A percentile compares a stretch with the other conserved stretches of the same genome.
phyloP scores from a whole-genome alignment of 2,113 vertebrate species.

The Oryzias melastigma region DNA sequence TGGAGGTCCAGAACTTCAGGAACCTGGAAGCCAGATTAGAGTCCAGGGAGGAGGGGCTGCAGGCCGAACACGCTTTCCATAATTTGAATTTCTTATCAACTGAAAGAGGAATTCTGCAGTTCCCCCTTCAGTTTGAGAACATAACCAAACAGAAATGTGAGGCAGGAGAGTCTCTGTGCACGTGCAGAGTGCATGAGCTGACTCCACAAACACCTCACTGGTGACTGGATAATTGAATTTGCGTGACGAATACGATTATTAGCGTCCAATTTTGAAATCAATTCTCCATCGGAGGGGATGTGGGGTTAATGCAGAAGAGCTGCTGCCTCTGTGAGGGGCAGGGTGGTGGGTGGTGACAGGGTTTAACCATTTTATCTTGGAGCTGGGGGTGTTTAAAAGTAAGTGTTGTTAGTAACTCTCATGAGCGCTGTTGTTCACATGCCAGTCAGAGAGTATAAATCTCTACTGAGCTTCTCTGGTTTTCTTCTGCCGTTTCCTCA shows the following conservation, averaged over 20 bases:
- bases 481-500: conserved; percentile 42
- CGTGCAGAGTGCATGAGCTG: conserved; percentile 19
- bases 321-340: conserved; percentile 62
- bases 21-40: no score
- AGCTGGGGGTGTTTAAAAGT: conserved; percentile 75
- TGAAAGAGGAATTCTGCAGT: conserved; percentile 3
- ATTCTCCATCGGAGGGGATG: conserved; percentile 51
- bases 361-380: conserved; percentile 82
- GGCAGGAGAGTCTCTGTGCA: neutral
- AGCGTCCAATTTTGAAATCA: conserved; percentile 67
- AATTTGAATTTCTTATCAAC: neutral
- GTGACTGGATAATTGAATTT: conserved; percentile 56
- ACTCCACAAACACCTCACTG: conserved; percentile 37
- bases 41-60: neutral
- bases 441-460: conserved; percentile 61
- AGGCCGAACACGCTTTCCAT: neutral
- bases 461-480: conserved; percentile 33
- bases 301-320: conserved; percentile 78
- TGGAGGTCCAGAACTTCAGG: no score
- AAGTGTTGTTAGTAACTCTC: conserved; percentile 72
- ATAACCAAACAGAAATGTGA: neutral
- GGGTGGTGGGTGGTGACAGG: conserved; percentile 55
- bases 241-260: conserved; percentile 65
- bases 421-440: conserved; percentile 72
- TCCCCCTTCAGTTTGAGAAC: neutral